Percentiles rank a stretch among this genome's conserved stretches.
phyloP scores from a whole-genome alignment of 2,888 invertebrate species.

The Himalopsyche anomala region DNA sequence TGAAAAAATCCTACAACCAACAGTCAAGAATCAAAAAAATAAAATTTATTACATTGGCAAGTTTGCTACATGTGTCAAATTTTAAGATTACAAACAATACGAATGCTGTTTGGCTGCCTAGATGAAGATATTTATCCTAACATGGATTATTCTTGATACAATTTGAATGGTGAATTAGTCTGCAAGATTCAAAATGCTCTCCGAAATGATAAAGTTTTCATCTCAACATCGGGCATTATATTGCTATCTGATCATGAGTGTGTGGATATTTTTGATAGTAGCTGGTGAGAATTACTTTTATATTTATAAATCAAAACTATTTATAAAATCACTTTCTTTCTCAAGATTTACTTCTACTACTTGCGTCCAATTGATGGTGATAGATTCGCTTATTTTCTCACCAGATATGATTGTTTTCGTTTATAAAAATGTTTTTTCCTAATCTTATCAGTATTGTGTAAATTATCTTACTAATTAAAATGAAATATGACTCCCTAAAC shows the following conservation, averaged over 20 bases:
- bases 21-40: neutral
- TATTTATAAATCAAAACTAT: neutral
- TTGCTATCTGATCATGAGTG: slow-evolving; percentile 87
- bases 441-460: too few species aligned
- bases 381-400: too few species aligned
- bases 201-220: slow-evolving; percentile 75
- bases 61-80: neutral
- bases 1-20: neutral
- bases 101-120: neutral
- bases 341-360: too few species aligned
- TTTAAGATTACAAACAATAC: neutral
- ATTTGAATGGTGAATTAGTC: neutral
- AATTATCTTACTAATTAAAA: too few species aligned
- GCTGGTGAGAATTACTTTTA: slow-evolving; percentile 75
- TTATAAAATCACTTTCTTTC: slow-evolving; percentile 3
- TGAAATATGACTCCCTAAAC: too few species aligned
- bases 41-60: neutral
- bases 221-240: slow-evolving; percentile 87
- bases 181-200: slow-evolving; percentile 67
- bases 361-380: too few species aligned
- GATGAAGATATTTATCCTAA: neutral
- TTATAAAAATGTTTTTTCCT: too few species aligned
- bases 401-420: too few species aligned
- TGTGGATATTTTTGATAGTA: slow-evolving; percentile 88
- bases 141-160: slow-evolving; percentile 20